Base-by-base conservation (phyloP, 30 jellyfish, hydroid and myxozoan species). In the Cassiopea andromeda region DNA sequence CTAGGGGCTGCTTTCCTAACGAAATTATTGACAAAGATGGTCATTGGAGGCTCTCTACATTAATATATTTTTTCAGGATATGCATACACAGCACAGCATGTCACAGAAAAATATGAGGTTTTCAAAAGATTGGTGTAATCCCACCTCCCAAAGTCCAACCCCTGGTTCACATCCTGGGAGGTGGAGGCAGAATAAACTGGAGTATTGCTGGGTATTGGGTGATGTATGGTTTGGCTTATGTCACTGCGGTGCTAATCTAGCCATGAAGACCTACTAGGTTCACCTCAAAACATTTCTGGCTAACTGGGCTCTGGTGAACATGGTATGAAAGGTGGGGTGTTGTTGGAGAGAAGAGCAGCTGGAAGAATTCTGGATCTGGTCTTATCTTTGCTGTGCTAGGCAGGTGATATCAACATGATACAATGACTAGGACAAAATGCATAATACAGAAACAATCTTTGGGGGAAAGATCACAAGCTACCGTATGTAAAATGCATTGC, bases 321-420 rank as follows among this genome's bases (percentile, higher is more conserved):
- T 9, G 67, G 27, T 16, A 43, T 69, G 49, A 74, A 70, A 43
- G 67, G 58, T 18, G 83, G 83, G 43, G 83, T 74, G 69, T 74
- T 69, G 83, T 44, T 16, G 83, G 27, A 18, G 83, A 74, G 58
- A 74, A 43, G 83, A 12, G 83, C 83, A 74, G 83, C 83, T 74
- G 67, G 83, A 74, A 74, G 49, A 48, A 74, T 74, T 74, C 58
- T 74, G 67, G 83, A 74, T 44, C 83, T 74, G 83, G 83, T 74
- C 83, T 1, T 43, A 0, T 74, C 83, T 74, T 54, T 48, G 67
- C 67, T 74, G 83, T 74, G 83, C 58, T 12, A 44, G 83, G 73
- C 83, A 74, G 83, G 27, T n/a, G 58, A 74, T 74, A 16, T 74
- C 83, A 74, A 48, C 12, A 44, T 54, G 64, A 54, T 54, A 74